Percentiles rank a stretch among this genome's conserved stretches.
Evolutionary conservation across 2,113 vertebrate genomes (phyloP).

Genomic region (Morphnarchus princeps): DNA sequence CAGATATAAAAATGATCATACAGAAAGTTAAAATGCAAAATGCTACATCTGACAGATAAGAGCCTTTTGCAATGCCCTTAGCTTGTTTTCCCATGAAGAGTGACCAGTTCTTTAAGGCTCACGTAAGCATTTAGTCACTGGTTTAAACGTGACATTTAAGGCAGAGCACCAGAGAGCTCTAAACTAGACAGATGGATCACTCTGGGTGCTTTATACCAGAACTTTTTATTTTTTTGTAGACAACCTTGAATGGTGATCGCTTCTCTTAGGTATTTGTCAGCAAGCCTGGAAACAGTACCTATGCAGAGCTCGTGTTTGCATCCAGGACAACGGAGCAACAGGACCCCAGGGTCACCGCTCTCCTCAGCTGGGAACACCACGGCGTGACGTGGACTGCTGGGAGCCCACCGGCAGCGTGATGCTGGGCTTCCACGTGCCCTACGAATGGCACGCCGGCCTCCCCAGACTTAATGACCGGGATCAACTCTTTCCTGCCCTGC

Average conservation of each 20-base stretch:
- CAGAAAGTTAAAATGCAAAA: not conserved
- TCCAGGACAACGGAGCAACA: not conserved
- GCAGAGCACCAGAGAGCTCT: not conserved
- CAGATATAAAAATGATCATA: not conserved
- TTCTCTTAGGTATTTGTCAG: not conserved
- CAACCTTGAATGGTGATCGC: not conserved
- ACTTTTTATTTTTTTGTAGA: not conserved
- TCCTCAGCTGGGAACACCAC: not conserved
- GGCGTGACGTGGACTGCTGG: not conserved
- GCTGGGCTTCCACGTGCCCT: not conserved
- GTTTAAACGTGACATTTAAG: not conserved
- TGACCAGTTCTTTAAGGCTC: not conserved
- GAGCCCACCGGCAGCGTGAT: not conserved
- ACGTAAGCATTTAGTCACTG: not conserved
- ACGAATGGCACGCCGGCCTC: not conserved
- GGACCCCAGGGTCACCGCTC: not conserved
- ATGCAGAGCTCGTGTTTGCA: rapidly evolving
- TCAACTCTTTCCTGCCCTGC: not conserved
- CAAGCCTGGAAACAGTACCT: not conserved
- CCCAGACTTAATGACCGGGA: not conserved
- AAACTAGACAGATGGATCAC: not conserved
- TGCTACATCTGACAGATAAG: not conserved
- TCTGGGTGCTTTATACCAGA: not conserved
- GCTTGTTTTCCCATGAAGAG: not conserved
- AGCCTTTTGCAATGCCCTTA: not conserved